Evolutionary conservation across 92 coral and sea anemone genomes (phyloP), one percentile per base, ranked within the genome.

Genomic region (Zoanthus sansibaricus): DNA sequence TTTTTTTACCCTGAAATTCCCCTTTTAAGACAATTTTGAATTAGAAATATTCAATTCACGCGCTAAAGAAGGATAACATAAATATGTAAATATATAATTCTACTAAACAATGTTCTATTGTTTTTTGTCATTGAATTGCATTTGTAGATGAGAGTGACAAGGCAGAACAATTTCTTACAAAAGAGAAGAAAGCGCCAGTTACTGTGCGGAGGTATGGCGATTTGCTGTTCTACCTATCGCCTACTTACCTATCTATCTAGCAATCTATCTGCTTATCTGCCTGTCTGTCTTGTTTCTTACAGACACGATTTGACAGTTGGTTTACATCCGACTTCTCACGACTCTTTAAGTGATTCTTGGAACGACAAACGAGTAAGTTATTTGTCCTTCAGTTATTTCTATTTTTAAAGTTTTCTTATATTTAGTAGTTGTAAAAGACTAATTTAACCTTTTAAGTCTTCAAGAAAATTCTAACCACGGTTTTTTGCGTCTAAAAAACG

Each of bases 261-360:
- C 42, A 0, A 4, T 0, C 42, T 37, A 37, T 37, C 42, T 37
- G 4, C 42, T 4, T 7, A 21, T 61, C 69, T 13, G 0, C 7
- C 68, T 33, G 9, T 14, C 46, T 64, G 16, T 76, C 58, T 55
- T 55, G 59, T 59, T 49, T 10, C n/a, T 76, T 88, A 9, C 77
- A 94, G 98, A 46, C 92, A 87, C 68, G 98, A 94, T 48, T 52
- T 94, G 20, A 94, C 98, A 14, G 71, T 88, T 13, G 98, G 98
- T 20, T 71, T 94, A 56, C 98, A 94, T 48, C 98, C 98, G 42
- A 92, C 95, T 49, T 61, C 75, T 8, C 98, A 93, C 70, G 95
- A 90, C 77, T 90, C 98, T 1, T 11, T 86, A 3, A 44, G n/a
- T 30, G 69, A 77, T 0, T 46, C 71, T 6, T 62, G 84, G 73